Evolutionary conservation across 2,888 invertebrate genomes (phyloP).

Genomic region (Beris morrisii): DNA sequence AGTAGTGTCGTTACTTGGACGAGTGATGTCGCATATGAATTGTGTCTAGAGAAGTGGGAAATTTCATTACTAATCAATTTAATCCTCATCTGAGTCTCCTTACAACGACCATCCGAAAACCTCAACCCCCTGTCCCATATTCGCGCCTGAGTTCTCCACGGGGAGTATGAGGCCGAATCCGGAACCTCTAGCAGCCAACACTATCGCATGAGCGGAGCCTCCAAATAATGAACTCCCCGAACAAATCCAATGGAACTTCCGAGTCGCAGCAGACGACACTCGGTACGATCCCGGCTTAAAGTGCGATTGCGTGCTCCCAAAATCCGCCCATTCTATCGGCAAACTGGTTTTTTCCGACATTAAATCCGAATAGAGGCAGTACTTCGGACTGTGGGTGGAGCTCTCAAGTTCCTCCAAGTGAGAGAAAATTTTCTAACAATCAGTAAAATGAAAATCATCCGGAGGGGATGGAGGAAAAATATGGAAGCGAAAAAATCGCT

Average conservation of each 20-base stretch:
- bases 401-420: neutral
- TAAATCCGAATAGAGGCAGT: neutral
- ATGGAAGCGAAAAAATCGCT: slow-evolving; percentile 10
- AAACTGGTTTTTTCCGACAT: neutral
- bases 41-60: slow-evolving; percentile 36
- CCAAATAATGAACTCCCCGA: slow-evolving; percentile 7
- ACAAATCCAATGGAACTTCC: neutral
- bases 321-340: neutral
- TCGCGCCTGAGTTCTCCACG: slow-evolving; percentile 5
- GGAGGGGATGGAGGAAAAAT: slow-evolving; percentile 5
- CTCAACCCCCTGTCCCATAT: neutral
- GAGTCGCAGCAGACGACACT: slow-evolving; percentile 2
- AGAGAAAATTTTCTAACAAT: slow-evolving; percentile 4
- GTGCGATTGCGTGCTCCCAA: slow-evolving; percentile 3
- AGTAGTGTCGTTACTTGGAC: slow-evolving; percentile 1
- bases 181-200: no score
- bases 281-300: neutral
- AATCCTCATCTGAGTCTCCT: slow-evolving; percentile 43
- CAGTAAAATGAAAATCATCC: slow-evolving; percentile 1
- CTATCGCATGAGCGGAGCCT: neutral
- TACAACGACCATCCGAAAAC: neutral
- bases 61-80: slow-evolving; percentile 46
- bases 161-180: neutral
- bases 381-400: slow-evolving; percentile 4
- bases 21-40: slow-evolving; percentile 4